Base-by-base conservation (phyloP, 2,888 invertebrate species). In the Drosophila falleni region DNA sequence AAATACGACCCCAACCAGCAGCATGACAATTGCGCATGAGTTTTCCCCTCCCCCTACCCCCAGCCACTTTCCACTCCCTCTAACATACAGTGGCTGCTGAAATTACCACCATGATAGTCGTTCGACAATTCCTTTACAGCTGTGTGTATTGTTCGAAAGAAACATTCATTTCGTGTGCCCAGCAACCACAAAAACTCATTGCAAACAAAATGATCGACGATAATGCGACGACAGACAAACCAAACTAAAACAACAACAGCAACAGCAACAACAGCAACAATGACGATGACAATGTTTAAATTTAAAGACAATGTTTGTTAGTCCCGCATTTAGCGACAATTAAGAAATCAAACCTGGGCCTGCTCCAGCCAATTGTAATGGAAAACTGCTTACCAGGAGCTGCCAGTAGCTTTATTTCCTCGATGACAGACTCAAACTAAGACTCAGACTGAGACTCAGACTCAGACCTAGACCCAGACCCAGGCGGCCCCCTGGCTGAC, bases 241-340 rank as follows among this genome's bases (percentile, higher is more conserved):
- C 37, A 54, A 50, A 50, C 55, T 51, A 66, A n/a, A 47, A 62
- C 71, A 44, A 49, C 37, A 15, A 66, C 16, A 47, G 60, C 71
- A 44, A 46, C 37, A 15, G 55, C 37, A 42, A 33, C 49, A 26
- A 33, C 61, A 37, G 55, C 66, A 50, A 66, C 13, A 46, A 62
- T 67, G 39, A 49, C 26, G 13, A 58, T 31, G 42, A 29, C 58
- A 41, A 61, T 60, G 68, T 56, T 59, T 44, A 55, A 64, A 81
- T 56, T 59, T 44, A 55, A 64, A 81, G 42, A 74, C 82, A 80
- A 75, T 71, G 82, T 67, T 72, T 44, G 80, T 56, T 69, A 58
- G 83, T 81, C 89, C 90, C 90, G 90, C 87, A 91, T 89, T 87
- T 84, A 81, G 79, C 79, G 78, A 73, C 90, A 91, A 90, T 89